These are phyloP conservation scores for Sebastes alutus DNA, from an alignment of 2,797 vertebrate genomes.

Conservation along the genomic window DNA sequence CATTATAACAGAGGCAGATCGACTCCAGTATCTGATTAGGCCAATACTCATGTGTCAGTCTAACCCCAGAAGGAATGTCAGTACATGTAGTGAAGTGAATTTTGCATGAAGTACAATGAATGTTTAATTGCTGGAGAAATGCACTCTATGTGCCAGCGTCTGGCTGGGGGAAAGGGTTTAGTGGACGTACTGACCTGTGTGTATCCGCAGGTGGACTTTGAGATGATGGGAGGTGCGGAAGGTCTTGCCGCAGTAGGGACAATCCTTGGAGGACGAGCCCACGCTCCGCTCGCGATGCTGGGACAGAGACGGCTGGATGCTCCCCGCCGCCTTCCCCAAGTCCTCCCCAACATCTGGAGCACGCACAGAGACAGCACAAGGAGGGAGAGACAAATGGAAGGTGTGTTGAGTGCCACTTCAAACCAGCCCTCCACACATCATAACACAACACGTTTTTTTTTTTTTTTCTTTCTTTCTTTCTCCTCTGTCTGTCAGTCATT, in stretches of 20 bases:
- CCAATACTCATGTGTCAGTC: constrained; percentile 61
- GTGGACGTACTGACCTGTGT: constrained; percentile 91
- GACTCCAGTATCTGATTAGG: constrained; percentile 54
- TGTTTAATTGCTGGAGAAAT: constrained; percentile 51
- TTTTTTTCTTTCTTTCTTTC: constrained; percentile 22
- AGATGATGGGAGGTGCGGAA: constrained; percentile 99
- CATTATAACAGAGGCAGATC: constrained; percentile 41
- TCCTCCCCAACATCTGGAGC: constrained; percentile 96
- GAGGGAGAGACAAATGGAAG: constrained; percentile 70
- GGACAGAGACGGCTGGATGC: constrained; percentile 88
- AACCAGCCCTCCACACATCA: constrained; percentile 84
- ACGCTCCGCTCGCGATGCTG: constrained; percentile 93
- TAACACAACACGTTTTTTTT: constrained; percentile 59
- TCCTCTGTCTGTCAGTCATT: constrained; percentile 64
- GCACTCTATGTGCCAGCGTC: background rate
- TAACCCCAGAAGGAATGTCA: constrained; percentile 66
- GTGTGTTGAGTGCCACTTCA: constrained; percentile 91
- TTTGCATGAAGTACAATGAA: constrained; percentile 64
- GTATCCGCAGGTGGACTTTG: constrained; percentile 99
- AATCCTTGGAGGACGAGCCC: constrained; percentile 95
- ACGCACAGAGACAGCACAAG: constrained; percentile 36
- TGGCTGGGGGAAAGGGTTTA: background rate
- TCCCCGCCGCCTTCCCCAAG: constrained; percentile 88
- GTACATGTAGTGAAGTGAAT: constrained; percentile 54
- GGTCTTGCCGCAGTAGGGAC: constrained; percentile 97